These are phyloP conservation scores for Aleiodes leptofemur DNA, from an alignment of 2,888 invertebrate genomes.

Conservation along the genomic window DNA sequence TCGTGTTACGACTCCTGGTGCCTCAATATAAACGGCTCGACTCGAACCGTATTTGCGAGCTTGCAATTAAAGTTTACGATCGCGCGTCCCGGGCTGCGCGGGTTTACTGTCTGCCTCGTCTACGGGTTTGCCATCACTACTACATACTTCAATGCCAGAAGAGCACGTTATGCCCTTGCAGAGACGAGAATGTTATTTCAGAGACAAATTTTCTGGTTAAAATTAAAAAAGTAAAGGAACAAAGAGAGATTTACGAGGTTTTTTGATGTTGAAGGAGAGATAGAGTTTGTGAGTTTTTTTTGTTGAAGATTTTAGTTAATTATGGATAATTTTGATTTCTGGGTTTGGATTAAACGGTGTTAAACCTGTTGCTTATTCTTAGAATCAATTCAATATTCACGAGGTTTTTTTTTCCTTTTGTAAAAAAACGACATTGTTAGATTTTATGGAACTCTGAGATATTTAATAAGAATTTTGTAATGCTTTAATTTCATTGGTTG, in stretches of 20 bases:
- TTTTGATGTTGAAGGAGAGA: background rate
- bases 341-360: too few species aligned
- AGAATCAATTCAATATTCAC: slow-evolving; percentile 35
- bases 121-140: slow-evolving; percentile 34
- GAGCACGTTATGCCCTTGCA: slow-evolving; percentile 23
- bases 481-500: too few species aligned
- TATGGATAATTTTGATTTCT: too few species aligned
- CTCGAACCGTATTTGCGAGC: slow-evolving; percentile 60
- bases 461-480: too few species aligned
- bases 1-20: slow-evolving; percentile 56
- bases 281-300: too few species aligned
- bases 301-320: too few species aligned
- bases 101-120: slow-evolving; percentile 39
- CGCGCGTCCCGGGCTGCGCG: slow-evolving; percentile 49
- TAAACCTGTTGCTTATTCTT: too few species aligned
- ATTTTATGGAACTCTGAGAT: too few species aligned
- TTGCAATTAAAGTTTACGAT: slow-evolving; percentile 73
- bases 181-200: slow-evolving; percentile 40
- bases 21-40: slow-evolving; percentile 66
- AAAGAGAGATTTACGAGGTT: slow-evolving; percentile 9
- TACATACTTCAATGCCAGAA: slow-evolving; percentile 14
- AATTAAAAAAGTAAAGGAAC: background rate
- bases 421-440: too few species aligned
- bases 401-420: background rate
- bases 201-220: slow-evolving; percentile 11